These are phyloP conservation scores for Coelopa frigida DNA, from an alignment of 1,140 invertebrate genomes.

Conservation along the genomic window DNA sequence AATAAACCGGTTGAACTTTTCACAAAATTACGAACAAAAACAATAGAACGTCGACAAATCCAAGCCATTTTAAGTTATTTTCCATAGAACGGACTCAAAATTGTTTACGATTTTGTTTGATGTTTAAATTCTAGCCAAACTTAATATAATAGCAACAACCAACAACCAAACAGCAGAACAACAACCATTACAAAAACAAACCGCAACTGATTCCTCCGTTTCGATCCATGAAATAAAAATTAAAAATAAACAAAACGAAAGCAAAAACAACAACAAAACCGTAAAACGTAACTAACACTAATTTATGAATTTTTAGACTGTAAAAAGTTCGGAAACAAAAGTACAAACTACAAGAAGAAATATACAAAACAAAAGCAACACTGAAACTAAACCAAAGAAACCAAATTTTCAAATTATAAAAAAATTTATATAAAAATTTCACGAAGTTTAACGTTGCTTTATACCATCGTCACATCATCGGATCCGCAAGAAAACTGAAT, in stretches of 20 bases:
- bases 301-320: slow-evolving; percentile 7
- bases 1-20: slow-evolving; percentile 39
- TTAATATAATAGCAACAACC: neutral
- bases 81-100: slow-evolving; percentile 32
- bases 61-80: slow-evolving; percentile 33
- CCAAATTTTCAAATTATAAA: neutral
- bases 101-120: slow-evolving; percentile 18
- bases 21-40: slow-evolving; percentile 17
- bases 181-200: neutral
- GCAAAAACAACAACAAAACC: slow-evolving; percentile 5
- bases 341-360: slow-evolving; percentile 26
- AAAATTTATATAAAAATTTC: too few relatives aligned
- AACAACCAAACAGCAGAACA: slow-evolving; percentile 7
- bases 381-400: neutral
- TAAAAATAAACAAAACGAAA: slow-evolving; percentile 11
- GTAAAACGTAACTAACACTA: neutral
- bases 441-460: too few relatives aligned
- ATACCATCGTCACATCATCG: too few relatives aligned
- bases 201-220: slow-evolving; percentile 1
- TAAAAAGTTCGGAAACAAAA: slow-evolving; percentile 36
- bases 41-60: slow-evolving; percentile 23
- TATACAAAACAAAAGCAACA: neutral
- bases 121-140: slow-evolving; percentile 8
- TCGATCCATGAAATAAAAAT: slow-evolving; percentile 14
- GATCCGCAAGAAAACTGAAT: too few relatives aligned